These are phyloP conservation scores for Enteromius fasciolatus DNA, from an alignment of 2,797 vertebrate species.

Conservation along the genomic window DNA sequence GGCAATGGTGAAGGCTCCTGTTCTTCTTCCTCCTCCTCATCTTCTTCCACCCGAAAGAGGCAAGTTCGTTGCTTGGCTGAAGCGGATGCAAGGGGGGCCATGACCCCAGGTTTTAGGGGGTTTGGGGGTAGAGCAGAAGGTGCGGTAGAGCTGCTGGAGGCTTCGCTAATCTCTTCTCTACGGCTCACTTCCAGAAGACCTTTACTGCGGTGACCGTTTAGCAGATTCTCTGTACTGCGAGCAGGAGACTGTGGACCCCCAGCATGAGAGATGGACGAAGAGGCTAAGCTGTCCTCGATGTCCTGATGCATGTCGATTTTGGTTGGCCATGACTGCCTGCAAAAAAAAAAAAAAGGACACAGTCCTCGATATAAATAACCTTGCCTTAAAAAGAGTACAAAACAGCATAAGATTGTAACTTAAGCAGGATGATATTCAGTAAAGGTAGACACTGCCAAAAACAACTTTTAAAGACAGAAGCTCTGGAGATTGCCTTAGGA, in stretches of 20 bases:
- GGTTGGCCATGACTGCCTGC: conserved; percentile 96
- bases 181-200: conserved; percentile 82
- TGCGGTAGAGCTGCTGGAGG: conserved; percentile 53
- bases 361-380: not conserved
- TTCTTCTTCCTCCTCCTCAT: conserved; percentile 96
- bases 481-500: not conserved
- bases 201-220: conserved; percentile 92
- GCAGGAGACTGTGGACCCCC: conserved; percentile 89
- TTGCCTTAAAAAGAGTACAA: not conserved
- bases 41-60: conserved; percentile 93
- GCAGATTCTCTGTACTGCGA: conserved; percentile 86
- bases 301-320: conserved; percentile 94
- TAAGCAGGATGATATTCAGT: conserved; percentile 3
- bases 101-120: conserved; percentile 59
- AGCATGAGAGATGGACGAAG: conserved; percentile 88
- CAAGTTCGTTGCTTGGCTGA: conserved; percentile 82
- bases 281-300: conserved; percentile 92
- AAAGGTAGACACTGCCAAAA: conserved; percentile 2
- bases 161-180: conserved; percentile 83
- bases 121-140: conserved; percentile 74
- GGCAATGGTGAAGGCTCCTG: conserved; percentile 85
- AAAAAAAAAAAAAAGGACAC: conserved; percentile 32
- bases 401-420: not conserved
- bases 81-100: conserved; percentile 56
- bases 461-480: conserved; percentile 8